Evolutionary conservation across 2,888 invertebrate species (phyloP).

Genomic region (Xylota segnis): DNA sequence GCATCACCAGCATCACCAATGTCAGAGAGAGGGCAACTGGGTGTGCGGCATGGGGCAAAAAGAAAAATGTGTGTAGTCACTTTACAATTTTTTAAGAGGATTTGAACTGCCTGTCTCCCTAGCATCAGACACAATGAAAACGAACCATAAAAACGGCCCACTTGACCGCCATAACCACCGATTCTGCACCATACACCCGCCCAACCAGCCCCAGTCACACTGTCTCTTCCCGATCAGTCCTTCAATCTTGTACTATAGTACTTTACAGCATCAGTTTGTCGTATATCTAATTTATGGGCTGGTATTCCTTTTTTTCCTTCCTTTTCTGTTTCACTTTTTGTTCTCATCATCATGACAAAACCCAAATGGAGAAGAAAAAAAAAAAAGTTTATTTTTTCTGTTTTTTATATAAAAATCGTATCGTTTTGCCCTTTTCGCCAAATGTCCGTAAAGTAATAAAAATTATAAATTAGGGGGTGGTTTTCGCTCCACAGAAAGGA

Average conservation of each 20-base stretch:
- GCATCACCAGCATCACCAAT: constrained; percentile 14
- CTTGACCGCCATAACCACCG: constrained; percentile 74
- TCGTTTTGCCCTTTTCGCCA: constrained; percentile 72
- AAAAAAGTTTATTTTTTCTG: constrained; percentile 59
- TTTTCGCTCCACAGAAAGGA: constrained; percentile 59
- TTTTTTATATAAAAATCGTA: constrained; percentile 46
- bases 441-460: constrained; percentile 73
- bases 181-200: constrained; percentile 23
- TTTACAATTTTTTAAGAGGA: constrained; percentile 66
- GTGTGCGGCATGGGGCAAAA: constrained; percentile 44
- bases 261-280: constrained; percentile 74
- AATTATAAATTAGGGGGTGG: constrained; percentile 76
- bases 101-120: constrained; percentile 56
- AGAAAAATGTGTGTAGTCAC: constrained; percentile 41
- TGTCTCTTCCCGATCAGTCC: constrained; percentile 39
- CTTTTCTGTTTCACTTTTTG: constrained; percentile 1
- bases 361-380: constrained; percentile 20
- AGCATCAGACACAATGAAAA: constrained; percentile 68
- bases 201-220: neutral
- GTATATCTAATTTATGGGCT: constrained; percentile 73
- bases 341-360: constrained; percentile 13
- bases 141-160: constrained; percentile 71
- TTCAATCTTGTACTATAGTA: constrained; percentile 63
- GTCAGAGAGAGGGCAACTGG: constrained; percentile 29
- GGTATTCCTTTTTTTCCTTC: constrained; percentile 23